Percentiles rank a stretch among this genome's conserved stretches.
These are phyloP conservation scores for Scaptomyza flava DNA, from an alignment of 2,888 invertebrate species.

Conservation along the genomic window DNA sequence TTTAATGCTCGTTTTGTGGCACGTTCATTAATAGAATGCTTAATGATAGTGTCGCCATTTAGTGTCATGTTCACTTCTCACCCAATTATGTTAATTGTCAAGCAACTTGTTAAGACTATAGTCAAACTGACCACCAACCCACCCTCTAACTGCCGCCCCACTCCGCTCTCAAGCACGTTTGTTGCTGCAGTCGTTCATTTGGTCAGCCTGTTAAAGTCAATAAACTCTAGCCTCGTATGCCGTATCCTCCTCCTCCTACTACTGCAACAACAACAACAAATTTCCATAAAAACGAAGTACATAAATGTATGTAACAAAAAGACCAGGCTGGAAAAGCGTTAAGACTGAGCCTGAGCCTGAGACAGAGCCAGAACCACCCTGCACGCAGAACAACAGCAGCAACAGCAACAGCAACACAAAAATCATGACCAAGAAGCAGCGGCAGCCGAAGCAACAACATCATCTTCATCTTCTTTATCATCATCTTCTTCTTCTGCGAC, in stretches of 20 bases:
- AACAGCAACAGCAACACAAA: constrained; percentile 15
- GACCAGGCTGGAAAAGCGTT: constrained; percentile 45
- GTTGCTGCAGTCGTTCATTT: constrained; percentile 45
- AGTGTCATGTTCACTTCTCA: constrained; percentile 53
- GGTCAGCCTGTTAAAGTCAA: constrained; percentile 43
- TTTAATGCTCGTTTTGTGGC: constrained; percentile 19
- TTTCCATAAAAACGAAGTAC: constrained; percentile 45
- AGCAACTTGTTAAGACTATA: neutral
- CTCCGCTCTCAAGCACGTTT: constrained; percentile 30
- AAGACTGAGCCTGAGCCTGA: constrained; percentile 6
- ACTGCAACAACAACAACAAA: constrained; percentile 24
- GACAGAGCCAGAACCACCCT: constrained; percentile 14
- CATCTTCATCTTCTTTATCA: neutral
- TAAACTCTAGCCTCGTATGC: constrained; percentile 43
- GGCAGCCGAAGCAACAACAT: constrained; percentile 4
- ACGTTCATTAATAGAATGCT: constrained; percentile 25
- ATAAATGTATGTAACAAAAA: neutral
- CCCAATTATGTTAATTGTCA: constrained; percentile 50
- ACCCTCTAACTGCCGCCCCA: constrained; percentile 2
- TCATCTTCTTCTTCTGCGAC: constrained; percentile 3
- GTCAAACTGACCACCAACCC: neutral
- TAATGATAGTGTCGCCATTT: constrained; percentile 22
- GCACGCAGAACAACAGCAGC: constrained; percentile 11
- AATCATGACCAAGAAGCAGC: constrained; percentile 1
- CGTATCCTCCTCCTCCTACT: constrained; percentile 45